Base-by-base conservation (phyloP, 1,140 invertebrate genomes). In the fruit fly (Drosophila melanogaster) region DNA sequence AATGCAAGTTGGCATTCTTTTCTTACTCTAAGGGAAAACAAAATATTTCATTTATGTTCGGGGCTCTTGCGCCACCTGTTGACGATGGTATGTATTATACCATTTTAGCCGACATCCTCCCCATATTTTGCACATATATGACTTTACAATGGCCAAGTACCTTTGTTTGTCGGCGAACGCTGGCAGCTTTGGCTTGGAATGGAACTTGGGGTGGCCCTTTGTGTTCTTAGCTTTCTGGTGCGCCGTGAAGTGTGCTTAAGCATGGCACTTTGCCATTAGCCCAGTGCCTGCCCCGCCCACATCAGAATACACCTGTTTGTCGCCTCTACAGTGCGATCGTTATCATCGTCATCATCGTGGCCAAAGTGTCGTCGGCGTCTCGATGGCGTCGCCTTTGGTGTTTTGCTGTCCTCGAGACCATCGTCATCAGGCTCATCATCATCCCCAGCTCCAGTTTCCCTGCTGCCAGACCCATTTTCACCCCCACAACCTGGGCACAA, bases 231-330 rank as follows among this genome's bases (percentile, higher is more conserved):
- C 61, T 50, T 81, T 60, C 46, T 44, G 47, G 41, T 60, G 67
- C 65, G 55, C 41, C 49, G 65, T 70, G 30, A 79, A 84, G 79
- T 84, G 79, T 79, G 75, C 50, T 83, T 83, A 83, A 83, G 79
- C 58, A 69, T 38, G 79, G 62, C 75, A 84, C 79, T 83, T 81
- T 77, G 75, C 75, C 80, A 81, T 81, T 84, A 84, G 58, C 57
- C 61, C 38, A 64, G 38, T 47, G 72, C 53, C 53, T 47, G 72
- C 53, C 47, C 12, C 58, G 24, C 53, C 15, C 41, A 24, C 43
- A 14, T 17, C 24, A 33, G 26, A 59, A 26, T 17, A 43, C 50
- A 62, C 49, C 58, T 60, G 58, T 40, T 40, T 12, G 30, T 38
- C 14, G 59, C 38, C 69, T 47, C 77, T 46, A 53, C 69, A 54